Base-by-base conservation (phyloP, 2,113 vertebrate species). In the Mus pahari region DNA sequence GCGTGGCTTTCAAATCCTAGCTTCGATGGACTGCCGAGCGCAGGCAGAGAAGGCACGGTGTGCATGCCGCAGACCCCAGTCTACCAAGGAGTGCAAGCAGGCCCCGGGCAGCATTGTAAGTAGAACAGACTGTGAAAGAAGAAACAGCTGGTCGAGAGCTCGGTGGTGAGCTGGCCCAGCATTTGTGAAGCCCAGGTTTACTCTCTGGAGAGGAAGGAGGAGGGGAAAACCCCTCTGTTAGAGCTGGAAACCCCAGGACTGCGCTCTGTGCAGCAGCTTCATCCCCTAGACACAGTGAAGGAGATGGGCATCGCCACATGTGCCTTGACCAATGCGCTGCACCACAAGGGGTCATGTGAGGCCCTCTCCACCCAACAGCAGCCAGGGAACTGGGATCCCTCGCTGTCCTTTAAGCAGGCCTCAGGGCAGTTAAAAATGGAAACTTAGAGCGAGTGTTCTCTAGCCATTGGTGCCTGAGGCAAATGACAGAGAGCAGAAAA, bases 331-430 rank as follows among this genome's bases (percentile, higher is more conserved):
- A 55, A 16, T 14, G 8, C 6, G 45, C 26, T 50, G 19, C 0
- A 1, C 9, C 1, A 5, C 1, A 0, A 14, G 64, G 28, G 28
- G 28, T 66, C 64, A 66, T 11, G 1, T 66, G 64, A 28, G 3
- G 50, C 26, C 33, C 22, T n/a, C 22, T 71, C 45, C 64, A 26
- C 20, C 48, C 45, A 8, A 26, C 11, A 28, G 28, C 28, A 48
- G 48, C 28, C 24, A 0, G 22, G 22, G 42, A 3, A 31, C 45
- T 22, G 73, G 31, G 53, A 24, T 91, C 28, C 8, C 9, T 74
- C 24, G 3, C 26, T 10, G 3, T 36, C 50, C 53, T 8, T 60
- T 68, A 39, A 14, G 45, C 68, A 20, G 12, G n/a, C 64, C 33
- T 75, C 58, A 68, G 22, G 42, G 26, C 16, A 58, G 8, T 68